Evolutionary conservation across 2,888 invertebrate genomes (phyloP).

Genomic region (Drosophila cyrtoloma): DNA sequence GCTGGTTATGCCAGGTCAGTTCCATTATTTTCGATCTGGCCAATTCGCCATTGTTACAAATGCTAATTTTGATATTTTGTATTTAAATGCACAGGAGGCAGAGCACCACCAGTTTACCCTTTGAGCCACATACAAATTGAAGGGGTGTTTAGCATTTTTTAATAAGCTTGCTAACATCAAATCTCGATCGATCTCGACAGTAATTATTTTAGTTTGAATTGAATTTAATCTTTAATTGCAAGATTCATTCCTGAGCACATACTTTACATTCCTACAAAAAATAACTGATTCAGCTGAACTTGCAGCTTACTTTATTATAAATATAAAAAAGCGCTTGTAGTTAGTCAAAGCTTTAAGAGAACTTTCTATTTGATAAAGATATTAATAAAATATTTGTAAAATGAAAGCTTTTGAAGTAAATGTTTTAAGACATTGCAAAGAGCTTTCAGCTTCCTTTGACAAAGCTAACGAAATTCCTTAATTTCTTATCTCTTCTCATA

Average conservation of each 20-base stretch:
- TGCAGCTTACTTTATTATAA: neutral
- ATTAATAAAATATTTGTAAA: fast-evolving
- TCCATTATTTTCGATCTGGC: constrained; percentile 74
- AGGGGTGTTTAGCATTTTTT: neutral
- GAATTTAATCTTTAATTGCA: neutral
- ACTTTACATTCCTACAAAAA: neutral
- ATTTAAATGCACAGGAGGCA: constrained; percentile 80
- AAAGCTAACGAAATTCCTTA: neutral
- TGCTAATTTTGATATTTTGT: constrained; percentile 84
- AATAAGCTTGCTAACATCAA: fast-evolving
- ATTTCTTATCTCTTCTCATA: neutral
- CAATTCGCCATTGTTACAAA: constrained; percentile 84
- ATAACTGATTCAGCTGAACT: neutral
- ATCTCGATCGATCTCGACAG: neutral
- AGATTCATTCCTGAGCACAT: neutral
- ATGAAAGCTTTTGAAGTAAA: neutral
- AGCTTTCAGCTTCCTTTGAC: neutral
- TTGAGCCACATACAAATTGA: neutral
- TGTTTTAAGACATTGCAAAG: neutral
- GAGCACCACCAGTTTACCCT: constrained; percentile 39
- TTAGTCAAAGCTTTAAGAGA: neutral
- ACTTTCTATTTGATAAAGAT: neutral
- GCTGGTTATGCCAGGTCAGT: constrained; percentile 76
- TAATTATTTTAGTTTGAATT: neutral
- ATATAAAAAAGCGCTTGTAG: neutral